These are phyloP conservation scores for Onchidella celtica DNA, from an alignment of 2,888 invertebrate genomes.

Conservation along the genomic window DNA sequence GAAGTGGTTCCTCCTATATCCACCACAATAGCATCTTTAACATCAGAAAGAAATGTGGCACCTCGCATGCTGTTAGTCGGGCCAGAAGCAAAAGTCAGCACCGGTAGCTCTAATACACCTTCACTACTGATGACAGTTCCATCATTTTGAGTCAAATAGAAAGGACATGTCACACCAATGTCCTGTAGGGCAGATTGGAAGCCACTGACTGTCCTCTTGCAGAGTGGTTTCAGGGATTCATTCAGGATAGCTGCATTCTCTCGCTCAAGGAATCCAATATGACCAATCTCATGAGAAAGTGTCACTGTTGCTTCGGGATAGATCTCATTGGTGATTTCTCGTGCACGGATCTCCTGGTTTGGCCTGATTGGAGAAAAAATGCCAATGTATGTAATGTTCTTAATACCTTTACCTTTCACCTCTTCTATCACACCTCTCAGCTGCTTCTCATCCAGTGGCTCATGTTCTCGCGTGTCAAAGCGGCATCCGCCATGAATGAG, in stretches of 20 bases:
- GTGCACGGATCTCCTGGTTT: conserved; percentile 66
- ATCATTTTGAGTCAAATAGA: conserved; percentile 77
- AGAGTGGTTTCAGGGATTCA: conserved; percentile 74
- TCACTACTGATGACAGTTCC: conserved; percentile 74
- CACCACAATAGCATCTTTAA: conserved; percentile 71
- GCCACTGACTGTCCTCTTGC: conserved; percentile 64
- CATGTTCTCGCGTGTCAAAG: conserved; percentile 71
- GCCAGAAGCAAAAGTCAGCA: conserved; percentile 76
- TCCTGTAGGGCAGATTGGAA: conserved; percentile 64
- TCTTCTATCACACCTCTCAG: conserved; percentile 57
- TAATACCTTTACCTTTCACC: conserved; percentile 57
- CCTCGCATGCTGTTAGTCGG: conserved; percentile 79
- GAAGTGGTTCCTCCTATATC: conserved; percentile 78
- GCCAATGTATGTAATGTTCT: conserved; percentile 70
- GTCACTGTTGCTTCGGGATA: conserved; percentile 71
- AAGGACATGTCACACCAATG: conserved; percentile 68
- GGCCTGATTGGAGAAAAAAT: conserved; percentile 71
- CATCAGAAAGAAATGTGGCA: conserved; percentile 72
- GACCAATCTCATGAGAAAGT: conserved; percentile 71
- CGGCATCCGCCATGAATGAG: conserved; percentile 72
- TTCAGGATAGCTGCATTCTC: conserved; percentile 78
- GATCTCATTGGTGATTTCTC: conserved; percentile 55
- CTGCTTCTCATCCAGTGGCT: conserved; percentile 62
- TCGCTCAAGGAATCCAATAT: conserved; percentile 74
- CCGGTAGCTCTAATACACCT: conserved; percentile 66